Percentiles rank a stretch among this genome's conserved stretches.
These are phyloP conservation scores for Amphipoea oculea DNA, from an alignment of 2,888 invertebrate species.

Conservation along the genomic window DNA sequence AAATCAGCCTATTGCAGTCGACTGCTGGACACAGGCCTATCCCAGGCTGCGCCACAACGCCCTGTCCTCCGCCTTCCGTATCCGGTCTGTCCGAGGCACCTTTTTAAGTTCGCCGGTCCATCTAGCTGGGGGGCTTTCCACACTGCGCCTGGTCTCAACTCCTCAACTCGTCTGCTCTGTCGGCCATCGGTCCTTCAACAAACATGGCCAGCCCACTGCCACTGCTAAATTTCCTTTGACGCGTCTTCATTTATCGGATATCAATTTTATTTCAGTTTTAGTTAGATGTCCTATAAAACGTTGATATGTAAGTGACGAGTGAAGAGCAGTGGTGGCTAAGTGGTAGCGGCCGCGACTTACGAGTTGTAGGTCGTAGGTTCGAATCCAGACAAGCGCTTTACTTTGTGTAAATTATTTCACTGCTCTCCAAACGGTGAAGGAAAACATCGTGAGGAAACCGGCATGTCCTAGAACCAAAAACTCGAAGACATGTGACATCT, in stretches of 20 bases:
- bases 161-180: not conserved
- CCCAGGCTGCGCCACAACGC: not conserved
- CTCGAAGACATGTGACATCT: too few relatives aligned
- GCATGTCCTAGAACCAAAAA: too few relatives aligned
- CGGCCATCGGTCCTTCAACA: not conserved
- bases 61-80: not conserved
- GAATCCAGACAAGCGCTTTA: too few relatives aligned
- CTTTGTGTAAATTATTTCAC: too few relatives aligned
- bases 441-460: too few relatives aligned
- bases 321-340: too few relatives aligned
- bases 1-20: not conserved
- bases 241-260: not conserved
- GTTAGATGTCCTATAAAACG: not conserved
- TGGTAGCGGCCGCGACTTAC: too few relatives aligned
- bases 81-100: not conserved
- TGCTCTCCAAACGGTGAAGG: too few relatives aligned
- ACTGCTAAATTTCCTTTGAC: not conserved
- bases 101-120: not conserved
- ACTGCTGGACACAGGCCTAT: not conserved
- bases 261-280: not conserved
- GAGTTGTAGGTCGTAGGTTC: too few relatives aligned
- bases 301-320: conserved; percentile 12
- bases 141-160: not conserved
- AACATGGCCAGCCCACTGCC: not conserved
- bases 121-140: not conserved